phyloP scores from a whole-genome alignment of 2,113 vertebrate genomes.

The Pluvialis apricaria region DNA sequence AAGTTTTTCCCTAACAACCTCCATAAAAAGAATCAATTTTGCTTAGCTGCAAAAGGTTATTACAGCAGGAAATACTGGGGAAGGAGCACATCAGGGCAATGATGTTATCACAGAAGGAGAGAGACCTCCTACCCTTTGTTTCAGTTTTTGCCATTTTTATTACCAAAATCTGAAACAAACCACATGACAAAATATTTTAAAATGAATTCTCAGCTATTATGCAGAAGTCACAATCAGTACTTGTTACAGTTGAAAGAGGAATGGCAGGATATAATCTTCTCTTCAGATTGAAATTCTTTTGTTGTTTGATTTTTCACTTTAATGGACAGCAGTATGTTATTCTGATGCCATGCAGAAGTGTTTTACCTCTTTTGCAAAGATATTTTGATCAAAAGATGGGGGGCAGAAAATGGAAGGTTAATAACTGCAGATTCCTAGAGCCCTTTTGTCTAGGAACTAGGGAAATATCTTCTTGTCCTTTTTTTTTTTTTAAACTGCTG shows the following conservation, averaged over 20 bases:
- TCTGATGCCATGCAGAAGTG: not conserved
- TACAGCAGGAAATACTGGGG: not conserved
- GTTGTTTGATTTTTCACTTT: too few species aligned
- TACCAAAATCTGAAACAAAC: not conserved
- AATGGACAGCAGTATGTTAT: not conserved
- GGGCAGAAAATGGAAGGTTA: not conserved
- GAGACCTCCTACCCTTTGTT: not conserved
- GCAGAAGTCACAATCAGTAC: not conserved
- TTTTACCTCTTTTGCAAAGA: not conserved
- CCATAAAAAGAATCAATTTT: not conserved
- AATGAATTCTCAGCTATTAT: not conserved
- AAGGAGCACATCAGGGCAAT: not conserved
- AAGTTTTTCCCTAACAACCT: not conserved
- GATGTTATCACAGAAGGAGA: not conserved
- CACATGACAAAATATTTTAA: not conserved
- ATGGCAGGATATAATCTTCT: not conserved
- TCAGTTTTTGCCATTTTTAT: not conserved
- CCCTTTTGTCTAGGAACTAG: not conserved
- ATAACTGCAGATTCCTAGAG: not conserved
- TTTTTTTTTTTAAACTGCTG: not conserved
- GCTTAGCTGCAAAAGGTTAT: not conserved
- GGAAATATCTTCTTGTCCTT: not conserved
- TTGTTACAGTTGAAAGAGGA: fast-evolving
- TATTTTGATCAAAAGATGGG: not conserved
- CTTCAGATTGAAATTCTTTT: not conserved